These are phyloP conservation scores for Tyrophagus putrescentiae DNA, from an alignment of 1,140 invertebrate species.

Conservation along the genomic window DNA sequence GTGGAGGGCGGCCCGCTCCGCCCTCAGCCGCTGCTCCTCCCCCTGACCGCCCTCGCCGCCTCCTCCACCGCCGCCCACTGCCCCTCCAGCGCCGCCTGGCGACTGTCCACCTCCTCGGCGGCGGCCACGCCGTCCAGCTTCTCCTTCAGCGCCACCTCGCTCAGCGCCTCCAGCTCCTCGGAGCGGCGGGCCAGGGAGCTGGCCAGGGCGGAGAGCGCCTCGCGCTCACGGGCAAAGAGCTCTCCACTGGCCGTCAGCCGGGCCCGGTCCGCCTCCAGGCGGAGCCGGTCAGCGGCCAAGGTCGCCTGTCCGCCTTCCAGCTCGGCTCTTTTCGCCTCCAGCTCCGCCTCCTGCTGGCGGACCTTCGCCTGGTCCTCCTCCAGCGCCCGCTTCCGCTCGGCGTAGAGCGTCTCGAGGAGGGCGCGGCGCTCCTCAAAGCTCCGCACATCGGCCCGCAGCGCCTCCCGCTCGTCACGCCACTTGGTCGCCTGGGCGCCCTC, in stretches of 20 bases:
- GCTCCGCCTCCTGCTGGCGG: not conserved
- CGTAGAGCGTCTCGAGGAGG: not conserved
- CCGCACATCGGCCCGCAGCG: not conserved
- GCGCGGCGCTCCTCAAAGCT: not conserved
- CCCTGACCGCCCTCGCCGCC: not conserved
- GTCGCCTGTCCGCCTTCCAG: conserved; percentile 5
- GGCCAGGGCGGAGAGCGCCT: conserved; percentile 18
- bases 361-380: conserved; percentile 15
- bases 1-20: not conserved
- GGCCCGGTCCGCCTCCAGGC: conserved; percentile 15
- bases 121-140: conserved; percentile 8
- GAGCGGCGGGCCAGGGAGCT: not conserved
- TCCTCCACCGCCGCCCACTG: not conserved
- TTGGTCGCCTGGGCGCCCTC: not conserved
- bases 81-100: conserved; percentile 13
- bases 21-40: not conserved
- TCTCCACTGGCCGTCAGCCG: conserved; percentile 7
- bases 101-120: conserved; percentile 9
- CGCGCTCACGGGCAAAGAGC: conserved; percentile 18
- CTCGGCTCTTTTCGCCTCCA: not conserved
- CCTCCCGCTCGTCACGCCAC: not conserved
- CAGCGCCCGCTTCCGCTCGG: conserved; percentile 12
- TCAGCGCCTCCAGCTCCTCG: conserved; percentile 18
- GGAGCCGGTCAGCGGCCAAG: not conserved
- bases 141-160: conserved; percentile 19